Evolutionary conservation across 1,140 invertebrate genomes (phyloP).

Genomic region (Caenorhabditis brenneri): DNA sequence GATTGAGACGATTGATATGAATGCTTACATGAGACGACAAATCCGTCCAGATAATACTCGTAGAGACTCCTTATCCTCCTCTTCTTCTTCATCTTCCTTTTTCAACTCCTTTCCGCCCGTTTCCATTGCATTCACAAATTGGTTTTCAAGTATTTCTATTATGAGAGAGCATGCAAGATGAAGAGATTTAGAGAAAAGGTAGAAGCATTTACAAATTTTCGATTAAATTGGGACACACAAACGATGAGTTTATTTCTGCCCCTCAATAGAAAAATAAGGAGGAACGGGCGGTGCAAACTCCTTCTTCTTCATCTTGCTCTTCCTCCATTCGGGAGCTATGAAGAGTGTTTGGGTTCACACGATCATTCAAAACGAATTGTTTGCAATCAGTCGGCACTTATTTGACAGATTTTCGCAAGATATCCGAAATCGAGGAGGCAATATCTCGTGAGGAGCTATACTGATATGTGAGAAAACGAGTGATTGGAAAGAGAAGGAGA

Average conservation of each 20-base stretch:
- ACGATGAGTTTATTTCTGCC: neutral
- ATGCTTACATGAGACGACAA: slow-evolving; percentile 18
- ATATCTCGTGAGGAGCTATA: slow-evolving; percentile 6
- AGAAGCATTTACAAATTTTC: slow-evolving; percentile 35
- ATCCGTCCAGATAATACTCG: slow-evolving; percentile 20
- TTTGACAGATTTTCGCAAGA: slow-evolving; percentile 35
- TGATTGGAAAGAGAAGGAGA: neutral
- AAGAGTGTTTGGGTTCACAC: slow-evolving; percentile 35
- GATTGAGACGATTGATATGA: neutral
- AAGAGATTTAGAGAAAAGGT: slow-evolving; percentile 4
- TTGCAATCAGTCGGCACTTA: slow-evolving; percentile 30
- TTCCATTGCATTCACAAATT: slow-evolving; percentile 30
- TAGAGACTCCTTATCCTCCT: neutral
- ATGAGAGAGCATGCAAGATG: neutral
- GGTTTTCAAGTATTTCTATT: slow-evolving; percentile 41
- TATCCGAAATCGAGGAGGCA: neutral
- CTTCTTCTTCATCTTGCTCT: too few species aligned
- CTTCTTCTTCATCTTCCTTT: neutral
- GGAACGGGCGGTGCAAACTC: neutral
- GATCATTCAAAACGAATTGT: slow-evolving; percentile 31
- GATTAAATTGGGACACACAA: slow-evolving; percentile 15
- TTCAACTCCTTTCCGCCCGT: neutral
- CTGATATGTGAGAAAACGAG: neutral
- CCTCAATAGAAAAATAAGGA: neutral
- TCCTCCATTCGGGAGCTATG: neutral